Percentiles rank a stretch among this genome's conserved stretches.
Conservation (phyloP, 1,140 invertebrate genomes). For the Mya arenaria region DNA sequence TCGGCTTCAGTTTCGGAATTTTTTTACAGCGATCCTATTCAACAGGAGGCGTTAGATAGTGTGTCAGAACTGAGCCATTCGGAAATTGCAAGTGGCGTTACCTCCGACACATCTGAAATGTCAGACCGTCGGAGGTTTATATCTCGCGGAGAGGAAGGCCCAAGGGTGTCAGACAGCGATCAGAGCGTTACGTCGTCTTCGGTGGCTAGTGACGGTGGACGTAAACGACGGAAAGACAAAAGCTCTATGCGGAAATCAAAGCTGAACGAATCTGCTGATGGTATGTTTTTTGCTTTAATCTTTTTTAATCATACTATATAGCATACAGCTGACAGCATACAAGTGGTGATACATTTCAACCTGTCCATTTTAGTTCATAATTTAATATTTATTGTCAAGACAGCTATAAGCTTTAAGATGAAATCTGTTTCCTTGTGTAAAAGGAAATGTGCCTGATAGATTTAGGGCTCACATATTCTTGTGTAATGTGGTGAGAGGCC, state of each 20-base stretch:
- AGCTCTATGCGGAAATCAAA: slow-evolving; percentile 55
- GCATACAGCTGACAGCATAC: too few relatives aligned
- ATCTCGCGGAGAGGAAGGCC: slow-evolving; percentile 18
- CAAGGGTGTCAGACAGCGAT: slow-evolving; percentile 40
- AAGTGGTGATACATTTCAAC: too few relatives aligned
- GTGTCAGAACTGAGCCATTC: slow-evolving; percentile 9
- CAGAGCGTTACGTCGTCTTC: slow-evolving; percentile 49
- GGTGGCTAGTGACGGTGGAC: slow-evolving; percentile 37
- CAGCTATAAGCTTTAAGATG: too few relatives aligned
- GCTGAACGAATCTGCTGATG: slow-evolving; percentile 41
- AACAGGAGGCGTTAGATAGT: background rate
- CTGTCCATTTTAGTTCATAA: too few relatives aligned
- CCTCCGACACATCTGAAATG: slow-evolving; percentile 32
- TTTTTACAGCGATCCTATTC: background rate
- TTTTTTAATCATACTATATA: too few relatives aligned
- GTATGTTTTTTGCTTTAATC: slow-evolving; percentile 31
- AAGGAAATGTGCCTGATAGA: too few relatives aligned
- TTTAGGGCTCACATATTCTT: too few relatives aligned
- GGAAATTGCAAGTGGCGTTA: slow-evolving; percentile 23
- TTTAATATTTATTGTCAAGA: too few relatives aligned
- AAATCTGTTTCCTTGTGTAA: too few relatives aligned
- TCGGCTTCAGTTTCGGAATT: slow-evolving; percentile 40
- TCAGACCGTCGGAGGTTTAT: slow-evolving; percentile 21
- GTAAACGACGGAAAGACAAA: slow-evolving; percentile 55
- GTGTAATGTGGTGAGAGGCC: too few relatives aligned